Evolutionary conservation across 2,797 vertebrate genomes (phyloP).

Genomic region (Tenualosa thibaudeaui): DNA sequence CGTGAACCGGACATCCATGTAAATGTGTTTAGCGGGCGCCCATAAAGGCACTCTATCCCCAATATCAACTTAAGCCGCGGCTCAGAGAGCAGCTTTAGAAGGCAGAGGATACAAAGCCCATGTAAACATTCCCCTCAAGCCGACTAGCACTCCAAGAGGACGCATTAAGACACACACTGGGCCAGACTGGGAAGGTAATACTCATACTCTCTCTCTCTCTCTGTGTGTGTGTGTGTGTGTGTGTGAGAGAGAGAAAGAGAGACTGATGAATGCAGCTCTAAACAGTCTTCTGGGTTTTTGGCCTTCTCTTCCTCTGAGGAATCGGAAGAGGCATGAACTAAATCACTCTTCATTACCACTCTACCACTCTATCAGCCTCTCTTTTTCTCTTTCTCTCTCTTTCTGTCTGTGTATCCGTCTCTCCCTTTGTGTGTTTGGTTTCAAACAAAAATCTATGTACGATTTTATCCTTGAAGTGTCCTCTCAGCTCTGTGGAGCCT

Average conservation of each 20-base stretch:
- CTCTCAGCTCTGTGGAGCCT: background rate
- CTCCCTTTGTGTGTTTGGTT: constrained; percentile 4
- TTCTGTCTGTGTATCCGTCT: constrained; percentile 53
- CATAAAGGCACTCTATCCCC: constrained; percentile 58
- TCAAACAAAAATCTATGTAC: background rate
- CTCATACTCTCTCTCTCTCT: background rate
- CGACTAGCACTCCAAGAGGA: constrained; percentile 21
- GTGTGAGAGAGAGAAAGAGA: no score
- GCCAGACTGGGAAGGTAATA: background rate
- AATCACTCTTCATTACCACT: background rate
- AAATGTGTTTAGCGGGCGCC: constrained; percentile 66
- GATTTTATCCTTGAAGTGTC: constrained; percentile 21
- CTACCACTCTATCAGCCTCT: background rate
- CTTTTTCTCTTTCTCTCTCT: background rate
- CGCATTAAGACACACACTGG: constrained; percentile 2
- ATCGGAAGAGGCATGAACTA: background rate
- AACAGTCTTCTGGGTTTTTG: background rate
- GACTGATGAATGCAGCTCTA: background rate
- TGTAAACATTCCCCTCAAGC: constrained; percentile 68
- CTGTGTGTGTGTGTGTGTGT: background rate
- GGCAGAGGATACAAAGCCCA: constrained; percentile 69
- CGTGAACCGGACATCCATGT: constrained; percentile 54
- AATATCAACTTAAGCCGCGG: constrained; percentile 73
- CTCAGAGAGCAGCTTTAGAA: constrained; percentile 75
- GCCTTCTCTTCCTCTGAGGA: background rate